Conservation (phyloP, 2,888 invertebrate genomes). For the Trichopria drosophilae region DNA sequence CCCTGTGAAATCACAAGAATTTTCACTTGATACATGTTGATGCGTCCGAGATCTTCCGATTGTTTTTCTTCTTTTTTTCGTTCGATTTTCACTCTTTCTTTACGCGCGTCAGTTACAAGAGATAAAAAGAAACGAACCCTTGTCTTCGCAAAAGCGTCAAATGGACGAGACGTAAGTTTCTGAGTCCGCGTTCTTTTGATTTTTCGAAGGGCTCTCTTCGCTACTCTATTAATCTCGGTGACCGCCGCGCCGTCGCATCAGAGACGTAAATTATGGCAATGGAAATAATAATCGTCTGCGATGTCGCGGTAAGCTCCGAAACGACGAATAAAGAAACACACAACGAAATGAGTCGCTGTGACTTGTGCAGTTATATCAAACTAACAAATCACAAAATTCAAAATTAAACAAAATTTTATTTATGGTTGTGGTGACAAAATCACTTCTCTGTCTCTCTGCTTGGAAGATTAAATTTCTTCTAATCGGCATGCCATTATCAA, state of each 20-base stretch:
- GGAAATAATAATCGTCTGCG: neutral
- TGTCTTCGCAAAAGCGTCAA: constrained; percentile 22
- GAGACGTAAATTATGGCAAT: neutral
- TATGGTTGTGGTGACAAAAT: constrained; percentile 58
- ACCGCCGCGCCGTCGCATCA: constrained; percentile 50
- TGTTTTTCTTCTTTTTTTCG: constrained; percentile 29
- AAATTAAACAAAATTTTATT: constrained; percentile 40
- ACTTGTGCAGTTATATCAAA: constrained; percentile 59
- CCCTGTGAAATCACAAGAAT: constrained; percentile 43
- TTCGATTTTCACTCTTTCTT: constrained; percentile 21
- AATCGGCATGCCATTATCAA: constrained; percentile 58
- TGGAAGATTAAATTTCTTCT: constrained; percentile 56
- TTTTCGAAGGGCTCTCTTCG: constrained; percentile 51
- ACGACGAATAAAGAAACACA: constrained; percentile 31
- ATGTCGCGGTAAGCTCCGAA: neutral
- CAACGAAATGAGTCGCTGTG: constrained; percentile 46
- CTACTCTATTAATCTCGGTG: constrained; percentile 52
- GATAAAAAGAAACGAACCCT: constrained; percentile 1
- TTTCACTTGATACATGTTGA: constrained; percentile 9
- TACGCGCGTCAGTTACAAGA: constrained; percentile 7
- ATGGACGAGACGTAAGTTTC: constrained; percentile 56
- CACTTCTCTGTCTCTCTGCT: constrained; percentile 56
- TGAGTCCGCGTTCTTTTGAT: constrained; percentile 67
- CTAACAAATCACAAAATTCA: constrained; percentile 51
- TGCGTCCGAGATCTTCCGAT: constrained; percentile 21